Conservation (phyloP, 2,888 invertebrate species). For the Molanna angustata region DNA sequence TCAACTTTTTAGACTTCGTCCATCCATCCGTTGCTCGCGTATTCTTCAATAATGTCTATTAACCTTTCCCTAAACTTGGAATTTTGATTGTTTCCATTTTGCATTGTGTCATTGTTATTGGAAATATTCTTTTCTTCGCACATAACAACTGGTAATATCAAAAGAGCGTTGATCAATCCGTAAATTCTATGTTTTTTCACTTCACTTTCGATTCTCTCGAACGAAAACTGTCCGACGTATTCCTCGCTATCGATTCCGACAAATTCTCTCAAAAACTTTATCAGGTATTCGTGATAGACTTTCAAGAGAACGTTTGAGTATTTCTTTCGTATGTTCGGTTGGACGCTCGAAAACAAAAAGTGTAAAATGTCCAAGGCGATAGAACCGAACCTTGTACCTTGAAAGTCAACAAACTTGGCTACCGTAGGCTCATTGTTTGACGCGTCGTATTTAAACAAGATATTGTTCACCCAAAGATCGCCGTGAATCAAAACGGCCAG, state of each 20-base stretch:
- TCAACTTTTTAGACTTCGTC: too few species aligned
- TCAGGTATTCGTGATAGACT: slow-evolving; percentile 15
- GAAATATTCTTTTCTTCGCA: slow-evolving; percentile 9
- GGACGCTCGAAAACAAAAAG: slow-evolving; percentile 26
- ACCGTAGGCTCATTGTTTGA: slow-evolving; percentile 32
- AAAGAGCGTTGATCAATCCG: slow-evolving; percentile 27
- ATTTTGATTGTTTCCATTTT: not conserved
- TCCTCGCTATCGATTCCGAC: slow-evolving; percentile 11
- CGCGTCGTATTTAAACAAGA: slow-evolving; percentile 37
- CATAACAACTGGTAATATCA: slow-evolving; percentile 21
- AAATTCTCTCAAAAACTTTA: slow-evolving; percentile 13
- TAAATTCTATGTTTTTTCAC: slow-evolving; percentile 17
- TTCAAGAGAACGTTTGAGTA: slow-evolving; percentile 17
- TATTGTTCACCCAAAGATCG: slow-evolving; percentile 39
- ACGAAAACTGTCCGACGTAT: slow-evolving; percentile 14
- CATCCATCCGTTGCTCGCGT: slow-evolving; percentile 23
- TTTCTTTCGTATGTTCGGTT: slow-evolving; percentile 18
- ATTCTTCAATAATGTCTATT: slow-evolving; percentile 26
- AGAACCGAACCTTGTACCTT: slow-evolving; percentile 36
- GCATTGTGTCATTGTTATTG: not conserved
- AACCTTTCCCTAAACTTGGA: slow-evolving; percentile 19
- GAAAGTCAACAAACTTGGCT: slow-evolving; percentile 43
- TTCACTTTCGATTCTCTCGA: slow-evolving; percentile 14
- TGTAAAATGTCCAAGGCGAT: slow-evolving; percentile 21
- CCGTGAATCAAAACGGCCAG: slow-evolving; percentile 38